These are phyloP conservation scores for Varanus komodoensis DNA, from an alignment of 2,113 vertebrate genomes.

Conservation along the genomic window DNA sequence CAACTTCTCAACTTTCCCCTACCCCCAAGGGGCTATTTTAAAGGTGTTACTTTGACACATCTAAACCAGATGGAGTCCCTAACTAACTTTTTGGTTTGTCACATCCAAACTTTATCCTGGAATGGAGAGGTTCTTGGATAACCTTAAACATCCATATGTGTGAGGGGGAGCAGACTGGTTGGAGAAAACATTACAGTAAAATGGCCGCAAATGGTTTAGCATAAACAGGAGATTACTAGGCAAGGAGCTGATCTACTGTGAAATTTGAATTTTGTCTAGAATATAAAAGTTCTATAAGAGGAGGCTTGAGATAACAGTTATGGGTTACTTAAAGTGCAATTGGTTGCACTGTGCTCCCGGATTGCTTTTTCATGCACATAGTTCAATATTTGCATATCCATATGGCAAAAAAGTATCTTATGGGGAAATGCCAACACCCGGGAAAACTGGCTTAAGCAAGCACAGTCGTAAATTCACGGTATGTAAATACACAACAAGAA, in stretches of 20 bases:
- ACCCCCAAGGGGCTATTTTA: neutral
- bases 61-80: conserved; percentile 8
- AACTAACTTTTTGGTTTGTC: neutral
- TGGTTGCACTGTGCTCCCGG: neutral
- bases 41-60: neutral
- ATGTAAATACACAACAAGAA: conserved; percentile 6
- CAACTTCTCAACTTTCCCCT: neutral
- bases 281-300: neutral
- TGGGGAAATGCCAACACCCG: neutral
- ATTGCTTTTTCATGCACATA: neutral
- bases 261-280: conserved; percentile 12
- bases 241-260: conserved; percentile 11
- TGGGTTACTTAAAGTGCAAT: conserved; percentile 22
- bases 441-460: neutral
- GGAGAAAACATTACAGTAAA: neutral
- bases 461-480: neutral
- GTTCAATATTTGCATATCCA: conserved; percentile 27
- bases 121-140: neutral
- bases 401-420: conserved; percentile 13
- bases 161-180: neutral
- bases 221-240: neutral
- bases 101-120: neutral
- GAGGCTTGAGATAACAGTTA: conserved; percentile 17
- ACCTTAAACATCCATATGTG: neutral
- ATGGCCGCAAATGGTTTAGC: neutral